Percentiles rank a stretch among this genome's conserved stretches.
Conservation (phyloP, 1,140 invertebrate genomes). For the Drosophila erecta region DNA sequence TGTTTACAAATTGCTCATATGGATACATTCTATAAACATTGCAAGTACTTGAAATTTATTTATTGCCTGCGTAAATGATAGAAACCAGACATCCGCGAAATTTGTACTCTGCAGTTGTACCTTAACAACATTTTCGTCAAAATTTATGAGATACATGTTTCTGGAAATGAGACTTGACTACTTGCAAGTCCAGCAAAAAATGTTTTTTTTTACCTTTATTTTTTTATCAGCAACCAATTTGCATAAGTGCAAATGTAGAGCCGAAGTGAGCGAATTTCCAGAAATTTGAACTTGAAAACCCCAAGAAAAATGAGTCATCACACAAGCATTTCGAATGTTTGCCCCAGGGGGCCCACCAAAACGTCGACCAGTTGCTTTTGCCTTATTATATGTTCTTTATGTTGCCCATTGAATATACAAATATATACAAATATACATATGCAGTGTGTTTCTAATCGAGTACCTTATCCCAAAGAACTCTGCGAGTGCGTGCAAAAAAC, state of each 20-base stretch:
- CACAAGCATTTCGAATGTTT: neutral
- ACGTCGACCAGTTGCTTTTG: neutral
- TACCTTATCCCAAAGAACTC: neutral
- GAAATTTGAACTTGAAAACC: constrained; percentile 3
- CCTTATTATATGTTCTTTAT: neutral
- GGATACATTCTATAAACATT: neutral
- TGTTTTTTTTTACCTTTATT: too few relatives aligned
- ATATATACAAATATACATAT: constrained; percentile 1
- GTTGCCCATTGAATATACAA: constrained; percentile 4
- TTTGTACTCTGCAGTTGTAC: neutral
- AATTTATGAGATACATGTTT: neutral
- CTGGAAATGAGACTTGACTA: neutral
- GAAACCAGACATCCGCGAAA: constrained; percentile 9
- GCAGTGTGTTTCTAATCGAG: constrained; percentile 8
- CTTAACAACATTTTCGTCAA: neutral
- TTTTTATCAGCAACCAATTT: constrained; percentile 11
- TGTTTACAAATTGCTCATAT: neutral
- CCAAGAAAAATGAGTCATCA: constrained; percentile 13
- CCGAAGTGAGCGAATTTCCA: neutral
- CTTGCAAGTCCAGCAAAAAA: neutral
- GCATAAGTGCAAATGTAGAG: neutral
- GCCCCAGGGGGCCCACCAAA: neutral
- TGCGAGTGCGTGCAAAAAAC: constrained; percentile 52
- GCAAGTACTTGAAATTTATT: constrained; percentile 15
- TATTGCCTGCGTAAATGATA: constrained; percentile 20